Base-by-base conservation (phyloP, 2,113 vertebrate species). In the Amphiprion percula region DNA sequence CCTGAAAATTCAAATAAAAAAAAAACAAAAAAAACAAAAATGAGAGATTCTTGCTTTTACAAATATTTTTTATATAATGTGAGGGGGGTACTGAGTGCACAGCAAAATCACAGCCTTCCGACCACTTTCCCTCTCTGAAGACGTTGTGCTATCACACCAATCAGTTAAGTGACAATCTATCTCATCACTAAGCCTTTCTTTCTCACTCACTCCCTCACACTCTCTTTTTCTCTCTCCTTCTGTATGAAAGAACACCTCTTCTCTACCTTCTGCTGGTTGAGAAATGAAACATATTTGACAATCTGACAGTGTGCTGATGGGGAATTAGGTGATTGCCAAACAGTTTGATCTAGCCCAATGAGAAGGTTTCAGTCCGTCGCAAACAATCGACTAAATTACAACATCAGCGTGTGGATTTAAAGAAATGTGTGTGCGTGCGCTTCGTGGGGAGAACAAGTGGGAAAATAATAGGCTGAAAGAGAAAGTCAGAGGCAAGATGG, bases 401-500 rank as follows among this genome's bases (percentile, higher is more conserved):
- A 87, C 83, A 79, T 76, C 67, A 65, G 11, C 83, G 77, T 41
- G 68, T 82, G 69, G 91, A 82, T 90, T 84, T 87, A 63, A 61
- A 70, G 79, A 81, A 30, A 8, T 39, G 54, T 33, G 41, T 17
- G 41, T 39, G 28, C 2, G 24, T 56, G 24, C 28, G n/a, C 64
- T 74, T 70, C 23, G 56, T 2, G 12, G 26, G 26, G 21, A 44
- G 47, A 74, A 68, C n/a, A 44, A 78, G 50, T 60, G 58, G 53
- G 69, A 56, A 78, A 83, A 69, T 44, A 70, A 63, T 21, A 62
- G 52, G 5, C n/a, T 39, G 23, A 62, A 74, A 64, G 49, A 64
- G 47, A 74, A 75, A 59, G 70, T 58, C 8, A 4, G n/a, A 78
- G 60, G 78, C 61, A 37, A 70, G 53, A 79, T 64, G 16, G 60